phyloP scores from a whole-genome alignment of 2,113 vertebrate genomes.

The Prochilodus magdalenae region DNA sequence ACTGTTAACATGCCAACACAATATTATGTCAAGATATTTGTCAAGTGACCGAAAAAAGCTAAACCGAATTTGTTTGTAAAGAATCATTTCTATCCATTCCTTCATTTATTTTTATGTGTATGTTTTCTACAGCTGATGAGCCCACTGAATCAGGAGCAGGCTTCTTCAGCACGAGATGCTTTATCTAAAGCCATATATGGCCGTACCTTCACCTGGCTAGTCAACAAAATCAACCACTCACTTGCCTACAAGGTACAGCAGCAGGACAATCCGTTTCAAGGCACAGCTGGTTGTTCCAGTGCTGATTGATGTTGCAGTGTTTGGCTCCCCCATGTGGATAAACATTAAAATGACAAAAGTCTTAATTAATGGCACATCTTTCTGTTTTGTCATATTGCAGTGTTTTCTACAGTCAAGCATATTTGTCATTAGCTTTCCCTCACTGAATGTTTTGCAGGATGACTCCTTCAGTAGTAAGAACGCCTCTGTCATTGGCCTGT shows the following conservation, averaged over 20 bases:
- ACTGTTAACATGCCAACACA: background rate
- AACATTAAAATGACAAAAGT: background rate
- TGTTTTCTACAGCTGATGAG: slow-evolving; percentile 83
- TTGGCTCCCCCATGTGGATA: slow-evolving; percentile 49
- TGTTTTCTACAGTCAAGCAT: background rate
- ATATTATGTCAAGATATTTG: background rate
- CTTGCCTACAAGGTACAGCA: slow-evolving; percentile 85
- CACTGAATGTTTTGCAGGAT: slow-evolving; percentile 74
- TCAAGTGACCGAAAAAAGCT: background rate
- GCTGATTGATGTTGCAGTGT: background rate
- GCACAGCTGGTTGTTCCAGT: background rate
- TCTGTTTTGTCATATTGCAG: background rate
- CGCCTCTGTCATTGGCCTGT: slow-evolving; percentile 88
- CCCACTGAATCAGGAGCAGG: slow-evolving; percentile 94
- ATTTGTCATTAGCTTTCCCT: background rate
- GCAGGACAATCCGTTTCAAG: background rate
- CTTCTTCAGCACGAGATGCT: slow-evolving; percentile 88
- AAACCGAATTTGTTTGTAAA: no score
- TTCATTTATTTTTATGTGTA: background rate
- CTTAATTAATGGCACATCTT: background rate
- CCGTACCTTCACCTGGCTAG: slow-evolving; percentile 96
- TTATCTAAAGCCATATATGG: slow-evolving; percentile 94
- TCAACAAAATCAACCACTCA: slow-evolving; percentile 93
- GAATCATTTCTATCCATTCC: background rate
- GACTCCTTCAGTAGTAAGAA: slow-evolving; percentile 78